These are phyloP conservation scores for Gallirallus australis DNA, from an alignment of 2,797 vertebrate genomes.

Conservation along the genomic window DNA sequence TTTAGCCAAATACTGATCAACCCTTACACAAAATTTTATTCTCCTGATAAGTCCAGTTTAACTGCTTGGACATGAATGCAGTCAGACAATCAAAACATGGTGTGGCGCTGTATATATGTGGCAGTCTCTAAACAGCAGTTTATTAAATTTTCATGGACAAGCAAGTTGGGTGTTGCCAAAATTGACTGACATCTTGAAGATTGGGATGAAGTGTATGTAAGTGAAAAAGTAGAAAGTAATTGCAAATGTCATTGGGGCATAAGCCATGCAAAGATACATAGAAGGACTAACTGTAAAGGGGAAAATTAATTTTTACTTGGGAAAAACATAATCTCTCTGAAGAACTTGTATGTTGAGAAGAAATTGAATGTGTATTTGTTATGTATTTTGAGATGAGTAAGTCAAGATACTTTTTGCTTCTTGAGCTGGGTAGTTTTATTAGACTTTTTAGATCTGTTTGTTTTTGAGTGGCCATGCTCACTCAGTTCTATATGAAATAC, in stretches of 20 bases:
- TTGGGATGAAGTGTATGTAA: not conserved
- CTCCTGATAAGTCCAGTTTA: not conserved
- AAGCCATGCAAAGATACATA: not conserved
- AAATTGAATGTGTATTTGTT: not conserved
- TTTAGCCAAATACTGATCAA: not conserved
- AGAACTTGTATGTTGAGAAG: not conserved
- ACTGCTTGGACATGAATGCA: not conserved
- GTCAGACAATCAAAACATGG: not conserved
- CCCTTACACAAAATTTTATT: not conserved
- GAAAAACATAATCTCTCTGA: not conserved
- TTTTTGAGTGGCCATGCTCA: not conserved
- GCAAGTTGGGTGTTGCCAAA: not conserved
- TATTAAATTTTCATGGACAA: not conserved
- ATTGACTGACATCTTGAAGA: not conserved
- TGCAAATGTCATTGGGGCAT: not conserved
- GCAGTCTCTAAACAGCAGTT: not conserved
- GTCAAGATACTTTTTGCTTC: not conserved
- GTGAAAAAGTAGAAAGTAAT: not conserved
- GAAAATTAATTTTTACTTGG: not conserved
- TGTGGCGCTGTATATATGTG: not conserved
- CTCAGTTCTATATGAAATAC: not conserved
- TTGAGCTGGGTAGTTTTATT: not conserved
- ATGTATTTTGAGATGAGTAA: not conserved
- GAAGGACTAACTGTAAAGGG: not conserved
- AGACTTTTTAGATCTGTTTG: not conserved